Base-by-base conservation (phyloP, 2,888 invertebrate species). In the Frankliniella intonsa region DNA sequence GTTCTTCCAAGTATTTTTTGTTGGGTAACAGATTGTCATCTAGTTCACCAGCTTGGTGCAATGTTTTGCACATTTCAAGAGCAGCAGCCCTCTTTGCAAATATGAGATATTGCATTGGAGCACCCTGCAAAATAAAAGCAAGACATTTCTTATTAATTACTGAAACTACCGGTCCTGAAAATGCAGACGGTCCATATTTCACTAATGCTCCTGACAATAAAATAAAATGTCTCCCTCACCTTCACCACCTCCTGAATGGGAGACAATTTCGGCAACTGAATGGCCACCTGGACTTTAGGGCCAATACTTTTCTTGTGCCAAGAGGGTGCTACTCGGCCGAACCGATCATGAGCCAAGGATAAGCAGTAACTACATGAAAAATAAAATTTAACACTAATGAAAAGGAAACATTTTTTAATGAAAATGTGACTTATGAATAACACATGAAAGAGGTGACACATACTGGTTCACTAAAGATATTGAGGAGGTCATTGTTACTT, bases 191-290 rank as follows among this genome's bases (percentile, higher is more conserved):
- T 25, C 51, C 81, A 50, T 80, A 81, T 81, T 82, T 49, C 27
- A 83, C 81, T 22, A 50, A 49, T 83, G 62, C 25, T 22, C 49
- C 5, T 9, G 38, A 82, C n/a, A 17, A 79, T 3, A 82, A 49
- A 7, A 76, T 81, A 5, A 0, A 27, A 80, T 14, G 8, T 81
- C 27, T 19, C n/a, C 86, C 88, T 87, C 89, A 96, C 96, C 89
- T 88, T 85, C 80, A 97, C 91, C 0, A 90, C 88, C 12, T 93
- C 91, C 85, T 92, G 93, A 80, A 97, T 86, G 0, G 94, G 93
- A 19, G 95, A 95, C 84, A 93, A 91, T 7, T 93, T 90, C 0
- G 99, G 99, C 86, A 98, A 88, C 82, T 91, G 87, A 0, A 97
- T 87, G 11, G 90, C 90, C 9, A 93, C 93, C 84, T 85, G 86